Percentiles rank a stretch among this genome's conserved stretches.
These are phyloP conservation scores for Callosobruchus maculatus DNA, from an alignment of 2,888 invertebrate species.

Conservation along the genomic window DNA sequence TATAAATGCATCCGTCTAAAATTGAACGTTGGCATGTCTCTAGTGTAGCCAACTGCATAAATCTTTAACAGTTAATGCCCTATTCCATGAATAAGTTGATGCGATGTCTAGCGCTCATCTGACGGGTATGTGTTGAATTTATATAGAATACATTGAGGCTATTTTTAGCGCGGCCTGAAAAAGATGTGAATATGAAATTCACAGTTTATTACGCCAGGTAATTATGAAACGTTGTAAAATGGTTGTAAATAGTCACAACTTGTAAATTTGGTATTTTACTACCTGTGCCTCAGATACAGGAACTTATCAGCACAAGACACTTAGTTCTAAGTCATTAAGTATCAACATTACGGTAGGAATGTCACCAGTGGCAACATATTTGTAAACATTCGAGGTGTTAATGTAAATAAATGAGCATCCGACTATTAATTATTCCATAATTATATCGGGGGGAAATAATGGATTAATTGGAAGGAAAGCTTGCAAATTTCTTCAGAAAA, in stretches of 20 bases:
- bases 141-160: background rate
- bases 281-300: background rate
- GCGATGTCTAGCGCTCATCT: background rate
- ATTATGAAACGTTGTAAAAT: background rate
- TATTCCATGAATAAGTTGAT: background rate
- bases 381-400: background rate
- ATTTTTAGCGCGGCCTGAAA: background rate
- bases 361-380: background rate
- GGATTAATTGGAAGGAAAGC: background rate
- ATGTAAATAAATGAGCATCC: background rate
- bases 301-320: background rate
- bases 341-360: background rate
- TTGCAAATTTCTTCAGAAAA: too few relatives aligned
- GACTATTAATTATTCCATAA: background rate
- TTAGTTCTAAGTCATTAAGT: background rate
- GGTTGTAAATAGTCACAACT: background rate
- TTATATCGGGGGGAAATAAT: background rate
- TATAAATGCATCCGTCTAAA: background rate
- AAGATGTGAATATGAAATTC: background rate
- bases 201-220: background rate
- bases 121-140: background rate
- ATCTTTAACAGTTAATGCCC: background rate
- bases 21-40: background rate
- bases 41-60: background rate
- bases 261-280: background rate